Evolutionary conservation across 2,113 vertebrate species (phyloP).

Genomic region (Deroptyus accipitrinus): DNA sequence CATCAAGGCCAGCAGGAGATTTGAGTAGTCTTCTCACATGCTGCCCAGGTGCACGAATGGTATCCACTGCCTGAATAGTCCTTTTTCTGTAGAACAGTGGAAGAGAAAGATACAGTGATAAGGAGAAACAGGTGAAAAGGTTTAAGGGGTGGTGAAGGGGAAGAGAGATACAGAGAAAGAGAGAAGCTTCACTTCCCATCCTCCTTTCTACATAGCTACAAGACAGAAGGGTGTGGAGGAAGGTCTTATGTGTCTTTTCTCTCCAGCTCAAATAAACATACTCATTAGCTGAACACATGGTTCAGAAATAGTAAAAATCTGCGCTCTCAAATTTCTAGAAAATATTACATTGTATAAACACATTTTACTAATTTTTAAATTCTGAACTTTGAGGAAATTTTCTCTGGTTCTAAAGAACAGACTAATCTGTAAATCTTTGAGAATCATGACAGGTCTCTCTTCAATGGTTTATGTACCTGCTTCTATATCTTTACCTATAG

Average conservation of each 20-base stretch:
- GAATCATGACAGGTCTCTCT: background rate
- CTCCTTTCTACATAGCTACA: background rate
- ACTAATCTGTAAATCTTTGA: background rate
- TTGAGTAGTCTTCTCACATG: fast-evolving
- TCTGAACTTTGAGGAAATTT: background rate
- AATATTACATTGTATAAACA: background rate
- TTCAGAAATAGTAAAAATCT: background rate
- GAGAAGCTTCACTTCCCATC: background rate
- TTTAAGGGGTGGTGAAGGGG: background rate
- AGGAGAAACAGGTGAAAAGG: background rate
- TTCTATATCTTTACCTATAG: background rate
- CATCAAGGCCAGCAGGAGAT: background rate
- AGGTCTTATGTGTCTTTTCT: background rate
- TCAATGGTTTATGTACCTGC: background rate
- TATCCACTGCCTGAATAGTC: background rate
- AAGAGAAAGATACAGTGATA: background rate
- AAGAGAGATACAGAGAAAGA: background rate
- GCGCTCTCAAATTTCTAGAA: background rate
- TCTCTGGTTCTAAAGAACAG: background rate
- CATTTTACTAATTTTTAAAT: background rate
- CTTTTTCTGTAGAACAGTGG: background rate
- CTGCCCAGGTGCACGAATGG: background rate
- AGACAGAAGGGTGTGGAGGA: background rate
- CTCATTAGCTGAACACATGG: background rate
- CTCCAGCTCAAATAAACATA: background rate